phyloP scores from a whole-genome alignment of 2,888 invertebrate genomes.

The Sarcophaga variegata region DNA sequence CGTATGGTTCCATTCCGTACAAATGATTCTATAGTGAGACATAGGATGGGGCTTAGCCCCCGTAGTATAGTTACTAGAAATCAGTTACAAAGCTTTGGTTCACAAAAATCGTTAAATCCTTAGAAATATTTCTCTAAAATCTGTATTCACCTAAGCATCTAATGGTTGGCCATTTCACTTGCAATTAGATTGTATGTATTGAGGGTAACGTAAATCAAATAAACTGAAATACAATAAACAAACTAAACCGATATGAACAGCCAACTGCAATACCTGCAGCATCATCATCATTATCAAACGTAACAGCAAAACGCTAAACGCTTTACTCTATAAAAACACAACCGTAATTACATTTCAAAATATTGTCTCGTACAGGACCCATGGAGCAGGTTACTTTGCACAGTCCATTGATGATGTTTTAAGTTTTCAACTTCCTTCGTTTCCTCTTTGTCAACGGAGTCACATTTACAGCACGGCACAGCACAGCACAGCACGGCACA shows the following conservation, averaged over 20 bases:
- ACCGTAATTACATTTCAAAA: conserved; percentile 65
- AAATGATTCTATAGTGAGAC: too few relatives aligned
- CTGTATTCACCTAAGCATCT: neutral
- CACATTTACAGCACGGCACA: neutral
- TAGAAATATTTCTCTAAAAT: neutral
- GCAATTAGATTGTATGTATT: conserved; percentile 22
- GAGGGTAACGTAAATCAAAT: conserved; percentile 21
- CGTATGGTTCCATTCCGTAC: too few relatives aligned
- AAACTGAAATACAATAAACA: conserved; percentile 17
- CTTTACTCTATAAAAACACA: conserved; percentile 61
- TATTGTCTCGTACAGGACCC: conserved; percentile 51
- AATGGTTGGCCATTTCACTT: conserved; percentile 1
- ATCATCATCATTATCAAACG: conserved; percentile 18
- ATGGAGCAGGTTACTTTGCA: conserved; percentile 55
- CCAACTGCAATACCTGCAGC: conserved; percentile 1
- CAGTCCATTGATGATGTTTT: conserved; percentile 43
- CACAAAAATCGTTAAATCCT: neutral
- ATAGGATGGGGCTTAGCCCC: too few relatives aligned
- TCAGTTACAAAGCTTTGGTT: too few relatives aligned
- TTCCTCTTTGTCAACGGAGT: conserved; percentile 3
- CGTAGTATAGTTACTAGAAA: too few relatives aligned
- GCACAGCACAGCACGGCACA: conserved; percentile 53
- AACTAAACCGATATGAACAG: neutral
- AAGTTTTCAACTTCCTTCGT: neutral
- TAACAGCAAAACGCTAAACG: conserved; percentile 25